phyloP scores from a whole-genome alignment of 2,888 invertebrate genomes.

The Andrena haemorrhoa region DNA sequence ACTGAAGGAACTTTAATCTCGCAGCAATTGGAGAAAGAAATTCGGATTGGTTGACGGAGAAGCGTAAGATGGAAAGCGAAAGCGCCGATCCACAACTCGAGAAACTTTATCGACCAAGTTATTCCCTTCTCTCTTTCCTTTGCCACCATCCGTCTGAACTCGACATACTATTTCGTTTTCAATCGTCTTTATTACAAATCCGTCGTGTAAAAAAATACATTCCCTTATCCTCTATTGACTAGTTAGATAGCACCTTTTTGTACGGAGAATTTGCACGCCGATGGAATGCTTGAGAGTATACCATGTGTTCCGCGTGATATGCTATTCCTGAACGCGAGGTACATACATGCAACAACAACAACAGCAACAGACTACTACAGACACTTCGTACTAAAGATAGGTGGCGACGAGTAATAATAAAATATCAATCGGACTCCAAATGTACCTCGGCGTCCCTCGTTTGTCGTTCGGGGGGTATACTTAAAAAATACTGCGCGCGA shows the following conservation, averaged over 20 bases:
- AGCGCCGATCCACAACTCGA: not conserved
- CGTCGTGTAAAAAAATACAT: conserved; percentile 82
- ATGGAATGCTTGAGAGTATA: conserved; percentile 64
- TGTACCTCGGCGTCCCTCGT: conserved; percentile 16
- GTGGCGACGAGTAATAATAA: conserved; percentile 1
- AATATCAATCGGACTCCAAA: conserved; percentile 15
- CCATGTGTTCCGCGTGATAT: conserved; percentile 29
- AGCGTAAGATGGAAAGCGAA: conserved; percentile 7
- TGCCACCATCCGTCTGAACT: conserved; percentile 43
- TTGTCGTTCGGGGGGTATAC: conserved; percentile 1
- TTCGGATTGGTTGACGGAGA: not conserved
- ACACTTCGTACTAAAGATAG: conserved; percentile 12
- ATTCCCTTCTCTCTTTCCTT: not conserved
- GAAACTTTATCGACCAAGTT: conserved; percentile 15
- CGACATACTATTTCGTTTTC: conserved; percentile 44
- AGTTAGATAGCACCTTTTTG: conserved; percentile 71
- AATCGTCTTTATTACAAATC: conserved; percentile 72
- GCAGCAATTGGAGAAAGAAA: conserved; percentile 1
- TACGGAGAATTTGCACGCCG: conserved; percentile 60
- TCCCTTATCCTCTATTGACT: conserved; percentile 82
- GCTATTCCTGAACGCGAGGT: conserved; percentile 40
- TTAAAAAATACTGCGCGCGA: conserved; percentile 13
- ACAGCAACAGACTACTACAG: conserved; percentile 18
- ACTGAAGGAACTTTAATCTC: conserved; percentile 11
- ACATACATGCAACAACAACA: conserved; percentile 33